phyloP scores from a whole-genome alignment of 2,888 invertebrate species.

The Nymphalis polychloros region DNA sequence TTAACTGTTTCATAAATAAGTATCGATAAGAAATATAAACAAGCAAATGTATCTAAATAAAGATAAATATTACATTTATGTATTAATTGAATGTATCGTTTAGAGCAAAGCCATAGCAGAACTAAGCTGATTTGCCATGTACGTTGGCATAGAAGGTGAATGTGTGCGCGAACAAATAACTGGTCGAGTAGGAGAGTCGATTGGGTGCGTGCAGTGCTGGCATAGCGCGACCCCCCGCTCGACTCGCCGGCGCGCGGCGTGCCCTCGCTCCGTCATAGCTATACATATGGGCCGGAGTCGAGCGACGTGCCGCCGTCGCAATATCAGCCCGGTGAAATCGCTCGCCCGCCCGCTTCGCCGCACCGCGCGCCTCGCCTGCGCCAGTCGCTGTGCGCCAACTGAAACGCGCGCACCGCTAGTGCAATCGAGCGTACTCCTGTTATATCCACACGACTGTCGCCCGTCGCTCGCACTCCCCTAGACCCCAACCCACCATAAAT shows the following conservation, averaged over 20 bases:
- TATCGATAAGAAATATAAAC: conserved; percentile 9
- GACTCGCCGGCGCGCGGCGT: conserved; percentile 56
- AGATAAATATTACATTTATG: not conserved
- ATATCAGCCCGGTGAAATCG: conserved; percentile 81
- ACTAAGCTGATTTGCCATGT: conserved; percentile 44
- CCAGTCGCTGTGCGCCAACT: conserved; percentile 81
- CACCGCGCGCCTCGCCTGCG: conserved; percentile 79
- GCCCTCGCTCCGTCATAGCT: conserved; percentile 71
- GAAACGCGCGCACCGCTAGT: conserved; percentile 81
- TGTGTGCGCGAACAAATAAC: conserved; percentile 54
- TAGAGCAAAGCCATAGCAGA: conserved; percentile 43
- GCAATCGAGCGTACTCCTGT: conserved; percentile 74
- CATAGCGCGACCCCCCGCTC: conserved; percentile 67
- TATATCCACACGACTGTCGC: conserved; percentile 57
- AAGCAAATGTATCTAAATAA: conserved; percentile 14
- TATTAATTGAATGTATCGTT: conserved; percentile 32
- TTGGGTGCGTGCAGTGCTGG: conserved; percentile 70
- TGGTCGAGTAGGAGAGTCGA: conserved; percentile 62
- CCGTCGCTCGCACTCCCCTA: conserved; percentile 52
- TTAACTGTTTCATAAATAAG: not conserved
- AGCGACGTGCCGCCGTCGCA: conserved; percentile 73
- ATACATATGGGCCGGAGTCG: conserved; percentile 76
- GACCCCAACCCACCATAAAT: conserved; percentile 47
- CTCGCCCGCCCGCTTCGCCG: conserved; percentile 78
- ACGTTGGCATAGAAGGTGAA: conserved; percentile 37